Evolutionary conservation across 2,888 invertebrate species (phyloP), one percentile per base, ranked within the genome.

Genomic region (Brachylomia viminalis): DNA sequence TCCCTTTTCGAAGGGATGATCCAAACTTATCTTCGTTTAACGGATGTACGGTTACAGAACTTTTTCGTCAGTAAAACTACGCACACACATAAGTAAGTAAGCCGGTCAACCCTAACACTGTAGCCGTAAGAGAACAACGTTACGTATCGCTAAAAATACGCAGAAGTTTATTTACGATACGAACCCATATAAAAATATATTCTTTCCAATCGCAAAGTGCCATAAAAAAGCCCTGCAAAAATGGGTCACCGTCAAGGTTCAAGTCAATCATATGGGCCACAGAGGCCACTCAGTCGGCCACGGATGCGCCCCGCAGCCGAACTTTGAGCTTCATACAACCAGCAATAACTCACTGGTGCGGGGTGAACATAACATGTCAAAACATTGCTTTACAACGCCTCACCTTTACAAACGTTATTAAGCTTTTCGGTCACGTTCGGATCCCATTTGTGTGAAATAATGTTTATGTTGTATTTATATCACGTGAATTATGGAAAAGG

Each of bases 391-490:
- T 58, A 70, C 74, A 79, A 62, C 54, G 62, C 20, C 59, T 54
- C 49, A 82, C 82, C 80, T 83, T 82, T 71, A 79, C 59, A 56
- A 64, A 68, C 70, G 11, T 49, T 65, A 84, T 84, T 84, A 79
- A 71, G 61, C 23, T 72, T 79, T 75, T 70, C 33, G 70, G 67
- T 84, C 84, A 83, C 83, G 74, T 78, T 61, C 58, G 20, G 33
- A 45, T 27, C 61, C 52, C 23, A 78, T 75, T 71, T 77, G 85
- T 74, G 38, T 77, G 68, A 65, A 70, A 66, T 72, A 59, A 70
- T 72, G 27, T 76, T 71, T 77, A 68, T 72, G 33, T 67, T 70
- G 59, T 84, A 80, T 83, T 83, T 80, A 80, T 71, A 45, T n/a
- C 47, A 62, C 52, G 58, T 71, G 72, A 69, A 33, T 72, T 78